These are phyloP conservation scores for Cyprinodon diabolis DNA, from an alignment of 2,797 vertebrate species.

Conservation along the genomic window DNA sequence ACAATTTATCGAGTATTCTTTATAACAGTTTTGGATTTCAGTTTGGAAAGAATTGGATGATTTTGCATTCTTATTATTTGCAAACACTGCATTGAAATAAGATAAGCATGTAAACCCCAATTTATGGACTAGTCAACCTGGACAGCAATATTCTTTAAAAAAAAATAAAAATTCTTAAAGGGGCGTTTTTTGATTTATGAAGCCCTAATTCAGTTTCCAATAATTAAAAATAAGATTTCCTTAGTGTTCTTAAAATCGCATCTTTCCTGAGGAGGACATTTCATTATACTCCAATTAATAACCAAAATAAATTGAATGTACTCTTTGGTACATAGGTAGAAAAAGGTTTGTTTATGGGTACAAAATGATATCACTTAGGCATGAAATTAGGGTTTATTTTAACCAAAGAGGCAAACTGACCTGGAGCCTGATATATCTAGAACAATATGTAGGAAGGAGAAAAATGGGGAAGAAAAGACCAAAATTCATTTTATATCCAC, in stretches of 20 bases:
- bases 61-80: not conserved
- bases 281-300: not conserved
- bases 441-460: not conserved
- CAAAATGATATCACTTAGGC: not conserved
- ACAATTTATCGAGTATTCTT: not conserved
- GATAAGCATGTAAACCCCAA: not conserved
- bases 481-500: constrained; percentile 45
- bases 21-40: not conserved
- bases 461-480: constrained; percentile 15
- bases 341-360: not conserved
- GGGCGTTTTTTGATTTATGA: not conserved
- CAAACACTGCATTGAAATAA: not conserved
- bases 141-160: not conserved
- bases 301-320: not conserved
- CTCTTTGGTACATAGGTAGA: too few species aligned
- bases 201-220: not conserved
- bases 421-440: not conserved
- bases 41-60: not conserved
- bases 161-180: not conserved
- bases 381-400: not conserved
- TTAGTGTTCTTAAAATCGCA: not conserved
- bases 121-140: not conserved
- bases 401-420: not conserved
- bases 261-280: not conserved
- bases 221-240: not conserved